Base-by-base conservation (phyloP, 2,888 invertebrate species). In the Alsophila aescularia region DNA sequence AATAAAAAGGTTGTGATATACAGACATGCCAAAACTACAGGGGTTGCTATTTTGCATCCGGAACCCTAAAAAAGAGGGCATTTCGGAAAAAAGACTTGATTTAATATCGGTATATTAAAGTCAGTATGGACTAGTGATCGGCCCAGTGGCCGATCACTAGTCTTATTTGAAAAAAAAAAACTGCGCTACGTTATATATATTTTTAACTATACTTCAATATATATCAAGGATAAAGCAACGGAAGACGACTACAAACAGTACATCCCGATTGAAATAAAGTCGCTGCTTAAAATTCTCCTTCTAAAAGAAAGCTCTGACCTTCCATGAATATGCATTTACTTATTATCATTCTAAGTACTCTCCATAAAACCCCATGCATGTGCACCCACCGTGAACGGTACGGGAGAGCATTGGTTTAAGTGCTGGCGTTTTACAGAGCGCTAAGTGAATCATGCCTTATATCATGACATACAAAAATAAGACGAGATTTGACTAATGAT, bases 331-430 rank as follows among this genome's bases (percentile, higher is more conserved):
- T 64, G 58, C 60, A 58, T 57, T 35, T 15, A 52, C 52, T 52
- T 54, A 64, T 64, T 64, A 61, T 64, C 58, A 64, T 60, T 61
- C 50, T 52, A 54, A 58, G 56, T 58, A 63, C 47, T 54, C 43
- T 52, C 47, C 47, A 51, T 57, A 59, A 59, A 53, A 57, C 43
- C 44, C 54, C 57, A 57, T 61, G 59, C 57, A 52, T 60, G 60
- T 32, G 52, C 51, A 43, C 41, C 35, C 45, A 44, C 58, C 61
- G 53, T 53, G 45, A 58, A 58, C 53, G 48, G 7, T 52, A 40
- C 29, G 39, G 52, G 5, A 8, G 52, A 18, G 40, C 34, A 14
- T 45, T 52, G 27, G 35, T n/a, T 2, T 27, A 32, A 14, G 24
- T 27, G 35, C 0, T 36, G 13, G 34, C 27, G 45, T 32, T 9